A percentile compares a stretch with the other conserved stretches of the same genome.
These are phyloP conservation scores for Caenorhabditis sp. DNA, from an alignment of 2,888 invertebrate species.

Conservation along the genomic window DNA sequence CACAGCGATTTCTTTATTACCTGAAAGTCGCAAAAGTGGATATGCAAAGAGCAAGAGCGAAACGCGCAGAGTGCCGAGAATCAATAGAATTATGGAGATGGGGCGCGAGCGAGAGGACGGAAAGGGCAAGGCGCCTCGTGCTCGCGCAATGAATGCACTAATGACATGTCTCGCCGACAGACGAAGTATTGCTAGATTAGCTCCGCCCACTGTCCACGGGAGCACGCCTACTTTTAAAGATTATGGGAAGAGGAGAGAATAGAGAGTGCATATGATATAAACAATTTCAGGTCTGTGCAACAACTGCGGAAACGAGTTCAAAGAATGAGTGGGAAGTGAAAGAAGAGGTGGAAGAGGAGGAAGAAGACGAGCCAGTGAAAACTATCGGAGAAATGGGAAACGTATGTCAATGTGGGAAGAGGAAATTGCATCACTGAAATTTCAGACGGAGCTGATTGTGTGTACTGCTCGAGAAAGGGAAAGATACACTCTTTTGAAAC, in stretches of 20 bases:
- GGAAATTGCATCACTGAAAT: not conserved
- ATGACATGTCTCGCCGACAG: conserved; percentile 17
- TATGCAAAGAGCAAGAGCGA: conserved; percentile 36
- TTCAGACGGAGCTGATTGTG: conserved; percentile 61
- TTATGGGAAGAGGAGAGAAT: conserved; percentile 1
- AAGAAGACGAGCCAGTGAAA: conserved; percentile 41
- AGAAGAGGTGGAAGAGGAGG: conserved; percentile 39
- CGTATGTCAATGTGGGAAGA: conserved; percentile 5
- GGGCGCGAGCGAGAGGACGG: conserved; percentile 17
- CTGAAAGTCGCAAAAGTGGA: conserved; percentile 25
- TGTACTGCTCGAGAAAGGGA: conserved; percentile 65
- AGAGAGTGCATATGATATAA: conserved; percentile 18
- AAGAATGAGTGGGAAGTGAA: conserved; percentile 44
- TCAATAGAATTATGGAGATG: conserved; percentile 59
- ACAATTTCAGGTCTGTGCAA: conserved; percentile 26
- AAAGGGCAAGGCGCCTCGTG: conserved; percentile 48
- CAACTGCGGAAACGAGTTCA: conserved; percentile 13
- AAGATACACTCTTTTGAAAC: conserved; percentile 86
- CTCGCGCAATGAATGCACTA: conserved; percentile 51
- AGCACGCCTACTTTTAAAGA: conserved; percentile 23
- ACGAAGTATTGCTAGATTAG: conserved; percentile 7
- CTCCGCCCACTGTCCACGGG: conserved; percentile 23
- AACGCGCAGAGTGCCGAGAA: conserved; percentile 14
- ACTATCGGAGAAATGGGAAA: conserved; percentile 47
- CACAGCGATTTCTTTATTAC: conserved; percentile 50